A percentile compares a stretch with the other conserved stretches of the same genome.
These are phyloP conservation scores for Toxotes jaculatrix DNA, from an alignment of 2,113 vertebrate genomes.

Conservation along the genomic window DNA sequence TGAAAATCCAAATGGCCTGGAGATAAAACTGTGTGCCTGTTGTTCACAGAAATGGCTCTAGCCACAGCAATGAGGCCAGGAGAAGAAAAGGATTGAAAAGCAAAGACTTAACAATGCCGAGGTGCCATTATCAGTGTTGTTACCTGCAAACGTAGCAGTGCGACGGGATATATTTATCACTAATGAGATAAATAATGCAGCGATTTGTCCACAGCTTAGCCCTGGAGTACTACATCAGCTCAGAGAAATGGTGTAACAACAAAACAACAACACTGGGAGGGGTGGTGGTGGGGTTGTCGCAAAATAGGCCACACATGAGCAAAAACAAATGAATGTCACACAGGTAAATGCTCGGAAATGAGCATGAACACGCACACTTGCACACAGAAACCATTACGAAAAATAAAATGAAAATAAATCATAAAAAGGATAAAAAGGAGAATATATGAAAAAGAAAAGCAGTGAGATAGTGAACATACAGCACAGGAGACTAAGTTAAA, in stretches of 20 bases:
- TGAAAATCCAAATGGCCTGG: slow-evolving; percentile 74
- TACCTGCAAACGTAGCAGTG: slow-evolving; percentile 66
- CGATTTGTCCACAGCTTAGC: slow-evolving; percentile 64
- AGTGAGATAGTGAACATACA: background rate
- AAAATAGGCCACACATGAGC: slow-evolving; percentile 6
- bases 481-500: background rate
- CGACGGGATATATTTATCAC: slow-evolving; percentile 67
- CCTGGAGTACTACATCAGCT: slow-evolving; percentile 38
- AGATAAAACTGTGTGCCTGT: slow-evolving; percentile 68
- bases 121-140: slow-evolving; percentile 54
- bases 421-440: background rate
- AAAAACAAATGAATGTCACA: slow-evolving; percentile 32
- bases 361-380: background rate
- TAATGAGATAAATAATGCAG: slow-evolving; percentile 77
- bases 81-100: slow-evolving; percentile 32
- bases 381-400: background rate
- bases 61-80: slow-evolving; percentile 43
- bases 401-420: background rate
- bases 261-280: slow-evolving; percentile 10
- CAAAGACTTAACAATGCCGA: slow-evolving; percentile 27
- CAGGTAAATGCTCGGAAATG: slow-evolving; percentile 12
- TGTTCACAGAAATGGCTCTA: slow-evolving; percentile 70
- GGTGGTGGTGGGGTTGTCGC: too few relatives aligned
- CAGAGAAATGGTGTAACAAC: slow-evolving; percentile 42
- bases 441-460: background rate